A percentile compares a stretch with the other conserved stretches of the same genome.
phyloP scores from a whole-genome alignment of 2,113 vertebrate genomes.

The Xiphophorus maculatus region DNA sequence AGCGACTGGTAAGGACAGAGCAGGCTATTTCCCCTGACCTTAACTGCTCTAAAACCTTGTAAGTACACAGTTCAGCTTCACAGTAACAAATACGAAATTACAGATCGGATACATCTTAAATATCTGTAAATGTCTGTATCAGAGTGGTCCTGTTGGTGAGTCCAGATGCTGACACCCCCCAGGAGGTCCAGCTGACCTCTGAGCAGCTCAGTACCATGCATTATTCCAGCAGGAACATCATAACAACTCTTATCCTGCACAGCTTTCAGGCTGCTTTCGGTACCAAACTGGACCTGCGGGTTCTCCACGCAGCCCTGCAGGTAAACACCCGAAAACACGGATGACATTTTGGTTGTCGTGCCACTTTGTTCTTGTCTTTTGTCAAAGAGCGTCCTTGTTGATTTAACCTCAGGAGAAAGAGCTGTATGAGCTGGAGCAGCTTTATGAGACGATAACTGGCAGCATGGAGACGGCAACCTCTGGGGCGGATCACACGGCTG shows the following conservation, averaged over 20 bases:
- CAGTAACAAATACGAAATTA: not conserved
- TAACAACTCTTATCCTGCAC: conserved; percentile 83
- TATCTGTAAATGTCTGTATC: not conserved
- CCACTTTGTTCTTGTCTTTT: not conserved
- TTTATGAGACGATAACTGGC: conserved; percentile 76
- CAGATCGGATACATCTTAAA: not conserved
- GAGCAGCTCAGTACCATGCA: conserved; percentile 78
- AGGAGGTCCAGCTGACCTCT: conserved; percentile 84
- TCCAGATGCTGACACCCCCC: conserved; percentile 73
- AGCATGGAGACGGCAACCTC: conserved; percentile 81
- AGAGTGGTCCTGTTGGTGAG: conserved; percentile 63
- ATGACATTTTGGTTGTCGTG: too few relatives aligned
- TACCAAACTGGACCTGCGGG: conserved; percentile 65
- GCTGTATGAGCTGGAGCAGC: conserved; percentile 80
- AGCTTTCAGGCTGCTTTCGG: conserved; percentile 89
- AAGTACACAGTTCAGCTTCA: conserved; percentile 62
- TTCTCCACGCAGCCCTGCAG: conserved; percentile 81
- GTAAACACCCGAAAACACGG: conserved; percentile 57
- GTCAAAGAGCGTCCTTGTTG: not conserved
- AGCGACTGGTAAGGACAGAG: conserved; percentile 88
- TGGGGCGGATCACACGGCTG: conserved; percentile 60
- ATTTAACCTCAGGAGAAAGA: conserved; percentile 73
- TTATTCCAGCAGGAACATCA: conserved; percentile 64
- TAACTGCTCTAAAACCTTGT: conserved; percentile 85
- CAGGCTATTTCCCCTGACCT: conserved; percentile 81